Percentiles rank a stretch among this genome's conserved stretches.
phyloP scores from a whole-genome alignment of 2,797 vertebrate species.

The Oryzias sinensis region DNA sequence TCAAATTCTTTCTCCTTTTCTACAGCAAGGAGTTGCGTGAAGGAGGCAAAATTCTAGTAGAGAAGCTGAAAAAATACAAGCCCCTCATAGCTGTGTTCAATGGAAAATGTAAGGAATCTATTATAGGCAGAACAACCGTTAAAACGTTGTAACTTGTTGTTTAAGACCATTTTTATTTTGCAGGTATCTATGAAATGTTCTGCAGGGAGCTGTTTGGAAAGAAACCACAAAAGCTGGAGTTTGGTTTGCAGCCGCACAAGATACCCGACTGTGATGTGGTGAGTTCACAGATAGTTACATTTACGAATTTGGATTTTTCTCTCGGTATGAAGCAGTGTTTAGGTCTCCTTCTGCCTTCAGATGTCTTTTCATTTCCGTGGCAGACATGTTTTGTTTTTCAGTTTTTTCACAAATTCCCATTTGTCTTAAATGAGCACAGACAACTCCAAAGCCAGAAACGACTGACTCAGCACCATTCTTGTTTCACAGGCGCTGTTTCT shows the following conservation, averaged over 20 bases:
- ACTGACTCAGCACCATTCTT: not conserved
- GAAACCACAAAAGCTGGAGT: constrained; percentile 92
- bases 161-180: not conserved
- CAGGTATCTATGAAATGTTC: constrained; percentile 99
- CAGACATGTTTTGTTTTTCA: no score
- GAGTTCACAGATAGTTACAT: constrained; percentile 52
- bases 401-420: no score
- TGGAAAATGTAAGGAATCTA: constrained; percentile 81
- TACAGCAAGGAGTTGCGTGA: constrained; percentile 95
- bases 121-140: not conserved
- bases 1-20: constrained; percentile 7
- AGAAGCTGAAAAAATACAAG: constrained; percentile 93
- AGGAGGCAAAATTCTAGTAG: constrained; percentile 95
- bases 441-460: no score
- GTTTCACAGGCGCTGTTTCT: constrained; percentile 87
- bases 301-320: not conserved
- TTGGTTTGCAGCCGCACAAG: constrained; percentile 95
- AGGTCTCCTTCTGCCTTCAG: no score
- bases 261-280: constrained; percentile 96
- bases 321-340: no score
- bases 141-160: no score
- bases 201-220: constrained; percentile 97
- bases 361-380: no score
- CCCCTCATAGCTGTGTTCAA: constrained; percentile 98
- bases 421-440: no score